Conservation (phyloP, 2,797 vertebrate species). For the Antennarius maculatus region DNA sequence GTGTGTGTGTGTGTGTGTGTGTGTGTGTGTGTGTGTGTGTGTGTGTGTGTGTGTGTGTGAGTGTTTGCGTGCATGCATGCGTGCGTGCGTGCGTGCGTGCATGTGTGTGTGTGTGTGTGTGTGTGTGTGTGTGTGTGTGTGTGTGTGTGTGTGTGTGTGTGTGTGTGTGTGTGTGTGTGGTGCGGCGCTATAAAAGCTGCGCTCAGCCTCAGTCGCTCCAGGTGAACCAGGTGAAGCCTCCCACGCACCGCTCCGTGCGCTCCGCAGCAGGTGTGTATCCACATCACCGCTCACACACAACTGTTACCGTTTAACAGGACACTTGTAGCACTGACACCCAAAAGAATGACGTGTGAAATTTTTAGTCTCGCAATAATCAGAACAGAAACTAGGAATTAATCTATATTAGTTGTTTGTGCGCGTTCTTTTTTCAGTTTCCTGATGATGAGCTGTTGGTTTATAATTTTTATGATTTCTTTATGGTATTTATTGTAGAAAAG, state of each 20-base stretch:
- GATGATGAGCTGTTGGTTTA: too few relatives aligned
- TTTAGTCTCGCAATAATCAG: neutral
- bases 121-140: conserved; percentile 19
- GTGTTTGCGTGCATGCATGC: neutral
- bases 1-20: conserved; percentile 1
- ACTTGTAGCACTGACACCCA: too few relatives aligned
- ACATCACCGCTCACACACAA: neutral
- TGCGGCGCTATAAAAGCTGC: conserved; percentile 59
- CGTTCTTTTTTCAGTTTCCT: too few relatives aligned
- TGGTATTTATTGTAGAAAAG: neutral
- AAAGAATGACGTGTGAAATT: neutral
- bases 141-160: neutral
- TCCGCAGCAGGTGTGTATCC: conserved; percentile 59
- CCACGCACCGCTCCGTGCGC: conserved; percentile 19
- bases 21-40: conserved; percentile 12
- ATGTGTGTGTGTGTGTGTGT: neutral
- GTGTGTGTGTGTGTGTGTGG: neutral
- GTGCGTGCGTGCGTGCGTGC: neutral
- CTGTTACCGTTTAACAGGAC: neutral
- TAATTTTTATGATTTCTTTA: neutral
- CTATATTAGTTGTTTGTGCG: neutral
- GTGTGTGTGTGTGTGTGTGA: conserved; percentile 18
- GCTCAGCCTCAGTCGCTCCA: conserved; percentile 24
- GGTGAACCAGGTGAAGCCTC: conserved; percentile 60
- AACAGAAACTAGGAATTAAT: neutral